phyloP scores from a whole-genome alignment of 2,113 vertebrate species.

The Syngnathus floridae region DNA sequence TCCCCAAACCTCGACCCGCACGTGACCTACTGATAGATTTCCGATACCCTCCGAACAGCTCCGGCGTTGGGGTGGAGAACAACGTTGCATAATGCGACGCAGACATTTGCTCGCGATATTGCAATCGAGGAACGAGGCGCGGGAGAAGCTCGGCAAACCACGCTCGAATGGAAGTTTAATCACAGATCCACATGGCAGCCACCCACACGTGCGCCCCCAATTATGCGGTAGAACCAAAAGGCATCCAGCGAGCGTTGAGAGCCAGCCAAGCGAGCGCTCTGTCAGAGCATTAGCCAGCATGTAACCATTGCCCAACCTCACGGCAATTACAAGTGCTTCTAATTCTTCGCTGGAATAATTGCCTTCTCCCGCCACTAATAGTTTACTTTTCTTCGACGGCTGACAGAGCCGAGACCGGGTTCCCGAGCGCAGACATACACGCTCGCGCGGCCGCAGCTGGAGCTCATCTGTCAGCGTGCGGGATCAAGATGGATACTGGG shows the following conservation, averaged over 20 bases:
- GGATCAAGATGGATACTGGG: constrained; percentile 53
- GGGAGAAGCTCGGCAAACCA: constrained; percentile 30
- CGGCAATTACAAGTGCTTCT: constrained; percentile 68
- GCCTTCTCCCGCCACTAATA: constrained; percentile 61
- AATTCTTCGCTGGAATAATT: constrained; percentile 62
- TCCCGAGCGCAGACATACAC: constrained; percentile 29
- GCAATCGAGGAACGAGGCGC: constrained; percentile 39
- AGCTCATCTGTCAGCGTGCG: constrained; percentile 42
- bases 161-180: constrained; percentile 32
- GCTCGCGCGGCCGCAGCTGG: constrained; percentile 46
- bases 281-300: constrained; percentile 67
- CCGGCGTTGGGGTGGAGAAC: constrained; percentile 32
- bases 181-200: constrained; percentile 41
- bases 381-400: constrained; percentile 66
- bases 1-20: constrained; percentile 8
- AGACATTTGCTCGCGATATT: constrained; percentile 50
- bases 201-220: constrained; percentile 44
- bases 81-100: constrained; percentile 28
- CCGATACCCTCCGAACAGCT: constrained; percentile 18
- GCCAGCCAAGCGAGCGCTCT: constrained; percentile 63
- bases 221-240: constrained; percentile 63
- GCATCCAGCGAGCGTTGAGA: constrained; percentile 55
- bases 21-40: constrained; percentile 37
- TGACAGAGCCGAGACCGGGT: constrained; percentile 50
- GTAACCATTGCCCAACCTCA: constrained; percentile 72